These are phyloP conservation scores for Ceratosolen fusciceps DNA, from an alignment of 1,140 invertebrate species.

Conservation along the genomic window DNA sequence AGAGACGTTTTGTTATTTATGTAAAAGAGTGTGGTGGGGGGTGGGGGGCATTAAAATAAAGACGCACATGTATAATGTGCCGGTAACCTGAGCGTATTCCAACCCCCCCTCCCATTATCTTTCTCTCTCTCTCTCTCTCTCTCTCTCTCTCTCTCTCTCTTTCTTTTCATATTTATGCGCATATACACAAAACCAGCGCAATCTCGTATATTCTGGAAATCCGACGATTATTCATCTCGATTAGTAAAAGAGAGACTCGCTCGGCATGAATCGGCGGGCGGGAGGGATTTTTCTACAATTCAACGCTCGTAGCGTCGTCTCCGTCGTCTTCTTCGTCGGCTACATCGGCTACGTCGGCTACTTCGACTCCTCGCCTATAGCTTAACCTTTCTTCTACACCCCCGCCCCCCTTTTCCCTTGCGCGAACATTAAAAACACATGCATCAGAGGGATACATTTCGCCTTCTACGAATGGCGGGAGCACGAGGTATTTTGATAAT, in stretches of 20 bases:
- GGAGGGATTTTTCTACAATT: conserved; percentile 25
- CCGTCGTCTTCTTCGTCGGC: no score
- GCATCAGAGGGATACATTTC: neutral
- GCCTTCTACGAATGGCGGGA: neutral
- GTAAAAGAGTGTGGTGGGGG: no score
- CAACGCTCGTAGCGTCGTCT: neutral
- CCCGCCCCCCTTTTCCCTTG: neutral
- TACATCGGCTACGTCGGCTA: no score
- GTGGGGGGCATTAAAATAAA: no score
- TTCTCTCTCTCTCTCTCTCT: no score
- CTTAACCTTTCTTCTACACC: neutral
- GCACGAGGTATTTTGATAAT: neutral
- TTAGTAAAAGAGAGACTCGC: neutral
- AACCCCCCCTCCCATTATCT: no score
- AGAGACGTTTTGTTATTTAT: no score
- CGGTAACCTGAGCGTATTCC: neutral
- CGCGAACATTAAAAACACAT: neutral
- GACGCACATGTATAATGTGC: neutral
- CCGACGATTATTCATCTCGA: conserved; percentile 40
- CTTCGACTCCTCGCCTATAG: no score
- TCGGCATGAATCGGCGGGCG: neutral
- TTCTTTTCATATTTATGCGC: neutral
- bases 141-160: neutral
- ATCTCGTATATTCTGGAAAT: conserved; percentile 27
- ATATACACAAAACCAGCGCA: neutral